Percentiles rank a stretch among this genome's conserved stretches.
These are phyloP conservation scores for Podocnemis expansa DNA, from an alignment of 2,113 vertebrate species.

Conservation along the genomic window DNA sequence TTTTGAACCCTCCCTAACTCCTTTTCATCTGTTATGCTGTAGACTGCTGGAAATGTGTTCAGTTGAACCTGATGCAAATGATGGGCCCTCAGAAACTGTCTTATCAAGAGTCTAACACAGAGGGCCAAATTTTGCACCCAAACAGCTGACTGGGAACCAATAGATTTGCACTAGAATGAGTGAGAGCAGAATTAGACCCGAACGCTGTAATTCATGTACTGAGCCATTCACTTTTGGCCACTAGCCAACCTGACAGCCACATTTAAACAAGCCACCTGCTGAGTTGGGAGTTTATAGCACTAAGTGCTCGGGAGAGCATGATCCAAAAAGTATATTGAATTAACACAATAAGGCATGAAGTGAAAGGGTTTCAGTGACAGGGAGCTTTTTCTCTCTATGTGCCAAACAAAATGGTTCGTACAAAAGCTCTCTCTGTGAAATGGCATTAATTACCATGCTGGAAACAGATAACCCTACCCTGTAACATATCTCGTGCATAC, in stretches of 20 bases:
- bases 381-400: not conserved
- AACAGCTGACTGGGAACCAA: conserved; percentile 27
- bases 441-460: conserved; percentile 7
- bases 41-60: conserved; percentile 22
- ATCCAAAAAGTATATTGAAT: conserved; percentile 13
- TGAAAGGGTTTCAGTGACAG: conserved; percentile 30
- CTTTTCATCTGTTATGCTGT: not conserved
- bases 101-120: conserved; percentile 28
- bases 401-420: not conserved
- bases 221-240: conserved; percentile 36
- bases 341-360: conserved; percentile 17
- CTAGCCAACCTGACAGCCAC: conserved; percentile 28
- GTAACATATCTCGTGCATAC: conserved; percentile 2
- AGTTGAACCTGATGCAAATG: conserved; percentile 34
- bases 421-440: not conserved
- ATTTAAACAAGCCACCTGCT: conserved; percentile 59
- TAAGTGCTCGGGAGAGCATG: conserved; percentile 15
- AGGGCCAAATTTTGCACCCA: conserved; percentile 51
- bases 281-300: conserved; percentile 42
- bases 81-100: not conserved
- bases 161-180: conserved; percentile 49
- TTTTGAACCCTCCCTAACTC: conserved; percentile 14
- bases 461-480: not conserved
- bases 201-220: not conserved
- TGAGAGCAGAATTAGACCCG: conserved; percentile 40